Percentiles rank a stretch among this genome's conserved stretches.
Conservation (phyloP, 1,140 invertebrate species). For the Camponotus pennsylvanicus region DNA sequence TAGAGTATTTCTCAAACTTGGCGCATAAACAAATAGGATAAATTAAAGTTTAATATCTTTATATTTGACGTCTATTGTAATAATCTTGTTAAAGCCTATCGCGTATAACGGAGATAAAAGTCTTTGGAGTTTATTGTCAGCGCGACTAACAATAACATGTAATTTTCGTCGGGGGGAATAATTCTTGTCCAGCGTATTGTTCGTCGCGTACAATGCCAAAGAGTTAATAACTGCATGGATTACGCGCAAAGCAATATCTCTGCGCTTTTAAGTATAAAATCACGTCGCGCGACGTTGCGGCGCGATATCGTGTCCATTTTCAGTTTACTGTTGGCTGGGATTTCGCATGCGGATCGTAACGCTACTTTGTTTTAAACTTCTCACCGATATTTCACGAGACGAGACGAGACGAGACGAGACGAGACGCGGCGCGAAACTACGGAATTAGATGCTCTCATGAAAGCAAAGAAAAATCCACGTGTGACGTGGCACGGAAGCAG, state of each 20-base stretch:
- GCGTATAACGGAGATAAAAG: background rate
- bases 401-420: background rate
- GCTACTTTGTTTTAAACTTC: slow-evolving; percentile 48
- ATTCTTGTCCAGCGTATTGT: slow-evolving; percentile 51
- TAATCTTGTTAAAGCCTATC: background rate
- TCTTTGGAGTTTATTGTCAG: background rate
- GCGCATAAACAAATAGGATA: background rate
- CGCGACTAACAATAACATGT: background rate
- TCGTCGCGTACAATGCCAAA: slow-evolving; percentile 37
- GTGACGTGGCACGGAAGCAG: slow-evolving; percentile 1
- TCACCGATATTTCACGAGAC: slow-evolving; percentile 35
- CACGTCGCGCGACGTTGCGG: slow-evolving; percentile 17
- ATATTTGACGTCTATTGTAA: background rate
- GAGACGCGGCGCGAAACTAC: slow-evolving; percentile 21
- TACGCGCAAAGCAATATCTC: slow-evolving; percentile 47
- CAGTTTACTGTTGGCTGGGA: slow-evolving; percentile 47
- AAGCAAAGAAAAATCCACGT: slow-evolving; percentile 50
- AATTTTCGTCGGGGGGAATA: slow-evolving; percentile 20
- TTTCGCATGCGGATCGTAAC: slow-evolving; percentile 39
- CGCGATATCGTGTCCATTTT: slow-evolving; percentile 45
- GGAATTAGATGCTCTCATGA: slow-evolving; percentile 55
- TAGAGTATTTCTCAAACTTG: background rate
- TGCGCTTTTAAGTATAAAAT: slow-evolving; percentile 39
- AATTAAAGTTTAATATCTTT: slow-evolving; percentile 28
- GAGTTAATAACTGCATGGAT: slow-evolving; percentile 54